Conservation (phyloP, 2,888 invertebrate genomes). For the Euclidia mi region DNA sequence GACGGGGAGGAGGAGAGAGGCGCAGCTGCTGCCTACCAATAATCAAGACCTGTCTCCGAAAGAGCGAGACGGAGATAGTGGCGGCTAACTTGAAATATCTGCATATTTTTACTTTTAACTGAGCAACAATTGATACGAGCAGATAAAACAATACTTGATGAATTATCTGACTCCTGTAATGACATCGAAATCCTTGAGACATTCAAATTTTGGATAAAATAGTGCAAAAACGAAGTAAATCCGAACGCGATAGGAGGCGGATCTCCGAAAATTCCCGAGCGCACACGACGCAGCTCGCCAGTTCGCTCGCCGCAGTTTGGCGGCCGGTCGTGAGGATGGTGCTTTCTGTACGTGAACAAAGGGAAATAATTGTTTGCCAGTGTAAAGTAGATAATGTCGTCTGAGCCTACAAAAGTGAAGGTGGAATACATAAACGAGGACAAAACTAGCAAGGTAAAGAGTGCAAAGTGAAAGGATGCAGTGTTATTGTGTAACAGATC, state of each 20-base stretch:
- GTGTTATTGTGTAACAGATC: slow-evolving; percentile 87
- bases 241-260: slow-evolving; percentile 89
- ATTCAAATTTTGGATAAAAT: slow-evolving; percentile 49
- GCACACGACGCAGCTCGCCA: slow-evolving; percentile 77
- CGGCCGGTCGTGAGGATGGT: slow-evolving; percentile 89
- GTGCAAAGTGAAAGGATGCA: slow-evolving; percentile 74
- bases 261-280: slow-evolving; percentile 85
- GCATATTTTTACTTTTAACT: slow-evolving; percentile 30
- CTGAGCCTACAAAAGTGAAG: slow-evolving; percentile 86
- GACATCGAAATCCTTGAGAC: slow-evolving; percentile 19
- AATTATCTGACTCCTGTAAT: slow-evolving; percentile 23
- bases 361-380: slow-evolving; percentile 81
- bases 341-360: slow-evolving; percentile 86
- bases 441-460: slow-evolving; percentile 84
- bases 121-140: neutral
- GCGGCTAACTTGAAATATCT: slow-evolving; percentile 51
- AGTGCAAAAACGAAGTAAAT: slow-evolving; percentile 65
- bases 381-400: slow-evolving; percentile 88
- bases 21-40: slow-evolving; percentile 91
- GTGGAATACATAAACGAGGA: slow-evolving; percentile 88
- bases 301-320: slow-evolving; percentile 88
- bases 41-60: slow-evolving; percentile 86
- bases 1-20: slow-evolving; percentile 90
- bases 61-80: slow-evolving; percentile 80
- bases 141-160: neutral